Base-by-base conservation (phyloP, 37 sponge, comb jelly and placozoan genomes). In the Sycon ciliatum region DNA sequence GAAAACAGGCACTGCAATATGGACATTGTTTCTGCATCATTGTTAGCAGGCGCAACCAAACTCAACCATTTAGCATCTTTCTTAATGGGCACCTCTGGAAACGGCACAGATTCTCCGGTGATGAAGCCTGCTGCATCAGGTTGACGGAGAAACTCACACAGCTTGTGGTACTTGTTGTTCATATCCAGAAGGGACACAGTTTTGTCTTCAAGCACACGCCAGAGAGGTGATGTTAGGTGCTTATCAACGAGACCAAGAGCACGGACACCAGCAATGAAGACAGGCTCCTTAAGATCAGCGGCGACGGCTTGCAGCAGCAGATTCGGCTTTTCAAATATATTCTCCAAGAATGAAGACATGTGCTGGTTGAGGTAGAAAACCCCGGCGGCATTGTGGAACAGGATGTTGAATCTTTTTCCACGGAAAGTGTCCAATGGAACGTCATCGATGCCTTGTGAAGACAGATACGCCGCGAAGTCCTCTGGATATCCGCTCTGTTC, bases 401-500 rank as follows among this genome's bases (percentile, higher is more conserved):
- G 5, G 6, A 70, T 22, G 53, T 70, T 70, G 52, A 70, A 70
- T 20, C 72, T 7, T 23, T 70, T 70, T 49, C 72, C 72, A 23
- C 49, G 42, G 30, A 70, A 70, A 6, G 20, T 26, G 9, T 7
- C 28, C 27, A 70, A 36, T 49, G 72, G 72, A 9, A 23, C n/a
- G 6, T 49, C 9, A 52, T 7, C 9, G 5, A 70, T 49, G 4
- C 72, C 72, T 3, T 70, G 7, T 32, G 7, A 4, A 4, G 7
- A 4, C 72, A 70, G 26, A 35, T 29, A 72, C 4, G 53, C 36
- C 3, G 57, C 31, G 32, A 73, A 60, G n/a, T 37, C 6, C 49
- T 4, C 22, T 4, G 40, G 56, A 22, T 58, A n/a, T 3, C 77
- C 68, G 56, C 77, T 76, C 54, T 76, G 77, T n/a, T 76, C 77